These are phyloP conservation scores for Discoglossus pictus DNA, from an alignment of 2,797 vertebrate species.

Conservation along the genomic window DNA sequence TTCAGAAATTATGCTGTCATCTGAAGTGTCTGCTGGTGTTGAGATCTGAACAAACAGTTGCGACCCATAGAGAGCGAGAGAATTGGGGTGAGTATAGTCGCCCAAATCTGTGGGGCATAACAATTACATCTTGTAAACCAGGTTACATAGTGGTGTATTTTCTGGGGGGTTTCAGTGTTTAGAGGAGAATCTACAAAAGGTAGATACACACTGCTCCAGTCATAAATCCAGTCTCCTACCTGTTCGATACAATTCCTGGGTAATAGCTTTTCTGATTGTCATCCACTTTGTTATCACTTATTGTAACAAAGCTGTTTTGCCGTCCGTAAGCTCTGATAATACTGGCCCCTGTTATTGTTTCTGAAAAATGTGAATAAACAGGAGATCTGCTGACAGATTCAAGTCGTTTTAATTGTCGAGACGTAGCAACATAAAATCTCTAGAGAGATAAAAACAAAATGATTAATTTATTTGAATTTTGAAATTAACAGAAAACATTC, in stretches of 20 bases:
- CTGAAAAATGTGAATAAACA: constrained; percentile 96
- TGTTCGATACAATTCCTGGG: constrained; percentile 86
- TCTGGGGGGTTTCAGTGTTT: no score
- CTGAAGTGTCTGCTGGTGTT: no score
- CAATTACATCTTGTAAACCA: no score
- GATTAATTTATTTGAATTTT: no score
- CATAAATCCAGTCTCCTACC: constrained; percentile 68
- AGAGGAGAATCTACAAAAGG: no score
- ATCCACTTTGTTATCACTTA: constrained; percentile 84
- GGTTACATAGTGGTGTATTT: no score
- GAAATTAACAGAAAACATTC: no score
- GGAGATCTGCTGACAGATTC: constrained; percentile 95
- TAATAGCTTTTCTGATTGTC: constrained; percentile 90
- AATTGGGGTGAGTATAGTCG: no score
- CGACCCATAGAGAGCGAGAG: no score
- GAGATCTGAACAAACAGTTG: no score
- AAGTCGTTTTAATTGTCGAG: constrained; percentile 92
- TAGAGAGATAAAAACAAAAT: constrained; percentile 56
- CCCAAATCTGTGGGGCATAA: no score
- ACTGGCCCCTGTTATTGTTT: constrained; percentile 86
- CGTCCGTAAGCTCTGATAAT: constrained; percentile 90
- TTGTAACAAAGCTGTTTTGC: constrained; percentile 74
- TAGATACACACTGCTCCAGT: not conserved
- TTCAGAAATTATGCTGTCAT: no score
- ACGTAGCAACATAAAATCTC: constrained; percentile 95